A percentile compares a stretch with the other conserved stretches of the same genome.
phyloP scores from a whole-genome alignment of 2,888 invertebrate genomes.

The Aleiodes leptofemur region DNA sequence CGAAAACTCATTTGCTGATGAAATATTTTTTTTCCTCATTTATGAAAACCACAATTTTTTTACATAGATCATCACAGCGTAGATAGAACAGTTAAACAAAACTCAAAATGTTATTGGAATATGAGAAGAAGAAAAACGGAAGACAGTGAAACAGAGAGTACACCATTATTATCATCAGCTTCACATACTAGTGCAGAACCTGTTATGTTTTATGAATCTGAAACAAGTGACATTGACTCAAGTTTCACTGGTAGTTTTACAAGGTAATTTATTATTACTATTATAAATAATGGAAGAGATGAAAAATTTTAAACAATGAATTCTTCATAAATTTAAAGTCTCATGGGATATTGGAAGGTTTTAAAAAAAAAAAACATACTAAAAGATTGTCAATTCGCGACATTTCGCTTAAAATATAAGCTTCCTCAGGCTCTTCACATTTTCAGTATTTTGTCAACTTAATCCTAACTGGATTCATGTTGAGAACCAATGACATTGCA shows the following conservation, averaged over 20 bases:
- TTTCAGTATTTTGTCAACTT: too few species aligned
- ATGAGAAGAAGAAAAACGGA: slow-evolving; percentile 51
- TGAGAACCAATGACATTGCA: too few species aligned
- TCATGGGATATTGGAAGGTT: too few species aligned
- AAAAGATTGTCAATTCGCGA: too few species aligned
- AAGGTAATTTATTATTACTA: slow-evolving; percentile 54
- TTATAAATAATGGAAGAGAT: background rate
- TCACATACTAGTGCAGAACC: slow-evolving; percentile 63
- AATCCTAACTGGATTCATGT: too few species aligned
- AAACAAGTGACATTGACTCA: slow-evolving; percentile 68
- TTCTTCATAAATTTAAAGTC: background rate
- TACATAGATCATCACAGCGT: background rate
- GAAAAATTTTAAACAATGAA: background rate
- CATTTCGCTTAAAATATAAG: too few species aligned
- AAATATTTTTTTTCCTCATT: background rate
- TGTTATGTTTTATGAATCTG: slow-evolving; percentile 68
- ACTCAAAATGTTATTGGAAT: slow-evolving; percentile 57
- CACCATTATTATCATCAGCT: slow-evolving; percentile 69
- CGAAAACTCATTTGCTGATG: background rate
- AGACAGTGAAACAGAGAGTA: slow-evolving; percentile 70
- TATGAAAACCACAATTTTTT: too few species aligned
- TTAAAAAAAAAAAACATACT: too few species aligned
- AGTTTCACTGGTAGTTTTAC: slow-evolving; percentile 55
- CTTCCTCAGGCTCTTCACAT: too few species aligned
- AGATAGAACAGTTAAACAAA: slow-evolving; percentile 49